Base-by-base conservation (phyloP, 1,140 invertebrate genomes). In the Theocolax elegans region DNA sequence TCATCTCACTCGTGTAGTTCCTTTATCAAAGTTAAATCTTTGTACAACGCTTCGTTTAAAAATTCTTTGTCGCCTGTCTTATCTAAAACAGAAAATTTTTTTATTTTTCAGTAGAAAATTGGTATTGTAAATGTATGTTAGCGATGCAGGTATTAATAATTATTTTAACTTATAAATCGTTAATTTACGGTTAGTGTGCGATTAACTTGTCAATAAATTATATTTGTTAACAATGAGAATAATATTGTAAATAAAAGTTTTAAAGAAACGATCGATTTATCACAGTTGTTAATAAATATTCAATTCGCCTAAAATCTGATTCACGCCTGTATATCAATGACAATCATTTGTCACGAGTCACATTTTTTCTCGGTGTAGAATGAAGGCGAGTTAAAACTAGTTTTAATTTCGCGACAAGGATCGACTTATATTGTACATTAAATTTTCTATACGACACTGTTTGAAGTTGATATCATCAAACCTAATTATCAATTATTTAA, bases 21-120 rank as follows among this genome's bases (percentile, higher is more conserved):
- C 48, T 62, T 48, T n/a, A n/a, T n/a, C n/a, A n/a, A n/a, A n/a
- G n/a, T n/a, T n/a, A n/a, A n/a, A n/a, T n/a, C n/a, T n/a, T n/a
- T n/a, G 13, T 13, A n/a, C 31, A 19, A 48, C 12, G 7, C 21
- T 46, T 25, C 2, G 17, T 13, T 7, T 31, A 15, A 7, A 60
- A 9, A n/a, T 46, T 1, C n/a, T n/a, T n/a, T 31, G 17, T 23
- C 19, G 27, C 19, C 38, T 23, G 1, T 42, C 17, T 40, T 42
- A 31, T 42, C 63, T 65, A 23, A 53, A 54, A 53, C 29, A 38
- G 25, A 51, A 48, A 19, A 38, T 49, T 49, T 31, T n/a, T n/a
- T n/a, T n/a, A n/a, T n/a, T n/a, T n/a, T n/a, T n/a, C n/a, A n/a
- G n/a, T n/a, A n/a, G n/a, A n/a, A n/a, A n/a, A n/a, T n/a, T n/a